Percentiles rank a stretch among this genome's conserved stretches.
These are phyloP conservation scores for Lagria hirta DNA, from an alignment of 2,888 invertebrate species.

Conservation along the genomic window DNA sequence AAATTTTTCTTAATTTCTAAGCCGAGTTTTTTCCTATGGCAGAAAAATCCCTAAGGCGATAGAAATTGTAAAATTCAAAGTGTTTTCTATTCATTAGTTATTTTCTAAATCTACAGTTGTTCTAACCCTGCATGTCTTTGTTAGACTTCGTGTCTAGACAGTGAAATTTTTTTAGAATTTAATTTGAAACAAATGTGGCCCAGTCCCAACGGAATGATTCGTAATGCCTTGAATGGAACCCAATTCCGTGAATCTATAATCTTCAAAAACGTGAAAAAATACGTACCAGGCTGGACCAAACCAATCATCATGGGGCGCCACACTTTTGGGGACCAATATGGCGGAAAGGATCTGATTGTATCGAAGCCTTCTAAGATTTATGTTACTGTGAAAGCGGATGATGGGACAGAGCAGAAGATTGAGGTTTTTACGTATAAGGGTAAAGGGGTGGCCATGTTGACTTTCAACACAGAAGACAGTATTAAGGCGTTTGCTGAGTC, in stretches of 20 bases:
- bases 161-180: constrained; percentile 66
- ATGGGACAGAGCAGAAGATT: constrained; percentile 58
- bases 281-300: constrained; percentile 81
- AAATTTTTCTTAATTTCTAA: too few species aligned
- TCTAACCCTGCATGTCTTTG: too few species aligned
- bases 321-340: constrained; percentile 85
- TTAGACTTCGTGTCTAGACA: too few species aligned
- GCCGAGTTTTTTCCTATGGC: too few species aligned
- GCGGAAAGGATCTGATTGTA: constrained; percentile 74
- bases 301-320: constrained; percentile 84
- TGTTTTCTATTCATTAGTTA: too few species aligned
- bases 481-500: constrained; percentile 79
- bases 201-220: constrained; percentile 83
- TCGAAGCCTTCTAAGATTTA: constrained; percentile 23
- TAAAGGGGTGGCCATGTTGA: constrained; percentile 74
- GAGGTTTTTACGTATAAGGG: constrained; percentile 66
- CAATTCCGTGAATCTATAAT: constrained; percentile 86
- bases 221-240: constrained; percentile 83
- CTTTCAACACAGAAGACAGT: constrained; percentile 86
- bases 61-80: too few species aligned
- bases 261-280: constrained; percentile 76
- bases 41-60: too few species aligned
- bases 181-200: constrained; percentile 89
- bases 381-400: constrained; percentile 59
- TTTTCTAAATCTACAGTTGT: too few species aligned